Evolutionary conservation across 2,888 invertebrate genomes (phyloP), one percentile per base, ranked within the genome.

Genomic region (Caenorhabditis afra): DNA sequence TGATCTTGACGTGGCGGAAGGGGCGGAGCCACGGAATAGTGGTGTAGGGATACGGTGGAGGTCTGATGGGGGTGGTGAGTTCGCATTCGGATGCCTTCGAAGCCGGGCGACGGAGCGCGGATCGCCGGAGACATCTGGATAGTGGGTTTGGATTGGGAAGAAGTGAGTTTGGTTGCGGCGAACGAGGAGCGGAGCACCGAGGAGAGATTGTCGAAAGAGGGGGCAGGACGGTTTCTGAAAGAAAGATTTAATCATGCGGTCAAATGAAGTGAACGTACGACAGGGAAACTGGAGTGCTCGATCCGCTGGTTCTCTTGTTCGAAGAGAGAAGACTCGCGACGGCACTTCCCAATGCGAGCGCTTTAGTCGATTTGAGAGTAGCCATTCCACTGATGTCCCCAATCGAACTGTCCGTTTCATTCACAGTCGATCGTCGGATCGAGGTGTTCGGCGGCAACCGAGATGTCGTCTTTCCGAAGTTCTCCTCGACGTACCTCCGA

Each of bases 401-500:
- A 4, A 59, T 23, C 10, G 64, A 64, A 22, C 44, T 52, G n/a
- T 68, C 76, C 10, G 62, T n/a, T 10, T 70, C 70, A 44, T 68
- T 47, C 22, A 58, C 37, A 8, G 50, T 37, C 1, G 77, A 77
- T 29, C 70, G 50, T n/a, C 78, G 39, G 12, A 71, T 71, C 8
- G 71, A 41, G 0, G 71, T 59, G 35, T 71, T 66, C n/a, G 57
- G 45, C 10, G 78, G 78, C n/a, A 78, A 39, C 14, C 66, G 64
- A 3, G 71, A 71, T 37, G 62, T n/a, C 4, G 81, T 81, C 22
- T 79, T 80, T 37, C 86, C 87, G 50, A 87, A 85, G 16, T 74
- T 82, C 22, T 81, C 77, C 57, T 86, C 88, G 39, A 87, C 85
- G 71, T 82, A 84, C 16, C 50, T 64, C 18, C 81, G 78, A 75